A percentile compares a stretch with the other conserved stretches of the same genome.
Conservation (phyloP, 2,113 vertebrate species). For the Thamnaconus septentrionalis region DNA sequence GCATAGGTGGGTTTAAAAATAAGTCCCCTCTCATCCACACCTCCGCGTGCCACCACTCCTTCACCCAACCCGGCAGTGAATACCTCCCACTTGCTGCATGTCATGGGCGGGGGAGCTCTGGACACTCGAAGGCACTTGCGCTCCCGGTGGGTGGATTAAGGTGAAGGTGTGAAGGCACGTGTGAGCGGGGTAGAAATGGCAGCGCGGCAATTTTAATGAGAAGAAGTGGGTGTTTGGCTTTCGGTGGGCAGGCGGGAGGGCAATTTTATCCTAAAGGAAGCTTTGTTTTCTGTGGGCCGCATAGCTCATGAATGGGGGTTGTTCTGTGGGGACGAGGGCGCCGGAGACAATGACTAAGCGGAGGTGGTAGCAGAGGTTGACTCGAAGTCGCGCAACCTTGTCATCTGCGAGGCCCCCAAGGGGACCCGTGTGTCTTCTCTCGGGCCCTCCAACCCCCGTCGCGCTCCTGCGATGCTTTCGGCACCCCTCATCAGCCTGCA, state of each 20-base stretch:
- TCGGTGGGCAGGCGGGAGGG: conserved; percentile 41
- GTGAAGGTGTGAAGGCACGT: conserved; percentile 34
- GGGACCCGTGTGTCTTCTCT: conserved; percentile 60
- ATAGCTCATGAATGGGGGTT: conserved; percentile 23
- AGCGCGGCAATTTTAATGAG: conserved; percentile 16
- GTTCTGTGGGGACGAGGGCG: conserved; percentile 49
- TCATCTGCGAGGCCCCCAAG: conserved; percentile 68
- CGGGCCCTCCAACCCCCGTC: conserved; percentile 60
- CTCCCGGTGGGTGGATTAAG: conserved; percentile 12
- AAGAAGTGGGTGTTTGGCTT: conserved; percentile 37
- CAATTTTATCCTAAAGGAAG: conserved; percentile 20
- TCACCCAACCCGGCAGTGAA: conserved; percentile 53
- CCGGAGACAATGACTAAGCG: conserved; percentile 77
- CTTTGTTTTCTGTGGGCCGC: conserved; percentile 31
- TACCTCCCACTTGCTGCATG: conserved; percentile 44
- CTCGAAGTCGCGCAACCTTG: conserved; percentile 79
- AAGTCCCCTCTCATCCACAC: conserved; percentile 43
- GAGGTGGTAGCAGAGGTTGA: conserved; percentile 71
- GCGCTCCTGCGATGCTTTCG: not conserved
- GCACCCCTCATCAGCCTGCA: conserved; percentile 50
- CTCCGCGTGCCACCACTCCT: conserved; percentile 22
- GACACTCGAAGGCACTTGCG: conserved; percentile 32
- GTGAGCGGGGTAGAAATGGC: conserved; percentile 14
- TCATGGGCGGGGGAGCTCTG: conserved; percentile 15
- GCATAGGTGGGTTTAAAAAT: conserved; percentile 70